Conservation (phyloP, 2,113 vertebrate genomes). For the Apteryx owenii region DNA sequence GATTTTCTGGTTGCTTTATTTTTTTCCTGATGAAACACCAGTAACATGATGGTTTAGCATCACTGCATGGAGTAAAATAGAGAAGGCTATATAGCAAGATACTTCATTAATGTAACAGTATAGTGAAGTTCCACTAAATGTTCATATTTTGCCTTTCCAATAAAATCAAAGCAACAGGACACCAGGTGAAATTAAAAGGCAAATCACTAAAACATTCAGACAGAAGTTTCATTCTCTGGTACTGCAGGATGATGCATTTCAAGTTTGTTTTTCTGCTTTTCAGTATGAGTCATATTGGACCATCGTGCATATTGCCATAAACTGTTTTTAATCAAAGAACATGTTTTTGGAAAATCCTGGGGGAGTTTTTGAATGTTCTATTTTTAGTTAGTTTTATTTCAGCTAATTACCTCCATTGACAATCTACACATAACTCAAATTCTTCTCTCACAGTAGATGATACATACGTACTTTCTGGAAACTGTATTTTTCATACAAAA, state of each 20-base stretch:
- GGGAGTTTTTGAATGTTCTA: rapidly evolving
- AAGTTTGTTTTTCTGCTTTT: background rate
- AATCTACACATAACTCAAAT: background rate
- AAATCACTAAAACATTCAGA: background rate
- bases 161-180: background rate
- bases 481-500: background rate
- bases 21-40: background rate
- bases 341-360: rapidly evolving
- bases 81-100: background rate
- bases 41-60: background rate
- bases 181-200: background rate
- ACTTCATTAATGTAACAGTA: background rate
- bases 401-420: background rate
- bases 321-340: background rate
- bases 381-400: background rate
- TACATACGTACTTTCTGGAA: rapidly evolving
- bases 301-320: rapidly evolving
- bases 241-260: background rate
- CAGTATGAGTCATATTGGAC: background rate
- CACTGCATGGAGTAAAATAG: background rate
- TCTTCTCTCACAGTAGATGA: background rate
- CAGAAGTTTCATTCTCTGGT: background rate
- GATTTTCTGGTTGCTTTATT: background rate
- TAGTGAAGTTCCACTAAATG: background rate
- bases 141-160: background rate